Conservation (phyloP, 2,888 invertebrate genomes). For the Papilio gigon region DNA sequence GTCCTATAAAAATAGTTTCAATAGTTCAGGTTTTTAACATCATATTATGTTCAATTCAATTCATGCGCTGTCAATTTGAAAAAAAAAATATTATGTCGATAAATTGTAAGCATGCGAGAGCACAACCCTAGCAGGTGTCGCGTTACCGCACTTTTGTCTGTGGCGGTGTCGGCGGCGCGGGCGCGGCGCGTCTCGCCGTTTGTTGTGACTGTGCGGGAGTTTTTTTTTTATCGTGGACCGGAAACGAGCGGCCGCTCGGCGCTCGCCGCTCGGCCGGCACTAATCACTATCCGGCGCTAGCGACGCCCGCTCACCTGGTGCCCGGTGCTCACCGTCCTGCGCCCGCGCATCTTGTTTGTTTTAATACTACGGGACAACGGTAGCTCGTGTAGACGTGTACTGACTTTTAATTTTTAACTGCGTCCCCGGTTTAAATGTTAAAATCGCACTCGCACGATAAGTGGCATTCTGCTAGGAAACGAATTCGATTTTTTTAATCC, state of each 20-base stretch:
- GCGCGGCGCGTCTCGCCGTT: constrained; percentile 50
- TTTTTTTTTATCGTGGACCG: constrained; percentile 52
- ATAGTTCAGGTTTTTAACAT: no score
- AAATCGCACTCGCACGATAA: neutral
- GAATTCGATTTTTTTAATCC: no score
- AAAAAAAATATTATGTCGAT: neutral
- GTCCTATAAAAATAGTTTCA: no score
- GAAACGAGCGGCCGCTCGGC: constrained; percentile 52
- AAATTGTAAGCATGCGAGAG: neutral
- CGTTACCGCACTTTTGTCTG: constrained; percentile 52
- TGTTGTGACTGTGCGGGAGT: constrained; percentile 52
- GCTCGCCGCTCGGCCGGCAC: constrained; percentile 51
- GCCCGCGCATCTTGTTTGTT: constrained; percentile 32
- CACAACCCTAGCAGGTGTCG: constrained; percentile 55
- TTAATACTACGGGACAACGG: constrained; percentile 37
- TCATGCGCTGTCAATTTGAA: neutral
- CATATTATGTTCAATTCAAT: no score
- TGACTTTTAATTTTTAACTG: constrained; percentile 13
- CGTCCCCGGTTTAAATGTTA: neutral
- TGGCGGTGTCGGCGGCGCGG: constrained; percentile 33
- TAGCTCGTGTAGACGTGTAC: constrained; percentile 31
- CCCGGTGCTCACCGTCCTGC: neutral
- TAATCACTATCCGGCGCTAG: constrained; percentile 53
- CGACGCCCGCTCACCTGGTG: constrained; percentile 34
- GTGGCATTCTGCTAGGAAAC: neutral